Evolutionary conservation across 2,797 vertebrate species (phyloP).

Genomic region (Onychomys leucogaster): DNA sequence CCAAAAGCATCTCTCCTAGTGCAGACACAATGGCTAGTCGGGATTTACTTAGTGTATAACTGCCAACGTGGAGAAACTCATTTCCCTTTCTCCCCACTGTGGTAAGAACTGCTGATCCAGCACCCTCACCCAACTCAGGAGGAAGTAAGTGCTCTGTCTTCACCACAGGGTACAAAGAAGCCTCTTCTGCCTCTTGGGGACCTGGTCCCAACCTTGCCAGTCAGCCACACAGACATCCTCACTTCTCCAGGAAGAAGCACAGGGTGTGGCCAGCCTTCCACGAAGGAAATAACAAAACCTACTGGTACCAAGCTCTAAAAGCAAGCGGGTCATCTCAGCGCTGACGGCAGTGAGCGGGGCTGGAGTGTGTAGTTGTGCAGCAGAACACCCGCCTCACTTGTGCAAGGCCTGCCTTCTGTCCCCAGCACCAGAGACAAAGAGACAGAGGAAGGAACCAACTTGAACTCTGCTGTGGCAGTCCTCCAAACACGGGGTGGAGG

Average conservation of each 20-base stretch:
- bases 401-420: not conserved
- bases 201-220: not conserved
- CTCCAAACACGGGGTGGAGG: not conserved
- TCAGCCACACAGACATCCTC: not conserved
- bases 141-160: constrained; percentile 50
- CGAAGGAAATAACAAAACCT: constrained; percentile 40
- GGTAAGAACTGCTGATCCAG: constrained; percentile 43
- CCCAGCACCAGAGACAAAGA: not conserved
- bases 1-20: not conserved
- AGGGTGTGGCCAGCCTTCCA: not conserved
- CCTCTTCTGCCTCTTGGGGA: not conserved
- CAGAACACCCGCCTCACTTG: not conserved
- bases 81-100: not conserved
- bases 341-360: not conserved
- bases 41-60: constrained; percentile 3
- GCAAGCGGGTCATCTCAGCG: not conserved
- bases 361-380: not conserved
- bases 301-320: not conserved
- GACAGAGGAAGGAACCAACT: not conserved
- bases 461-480: not conserved
- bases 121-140: not conserved
- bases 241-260: not conserved
- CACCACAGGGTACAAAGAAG: not conserved
- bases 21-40: not conserved
- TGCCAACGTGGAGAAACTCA: constrained; percentile 43